These are phyloP conservation scores for Nephrotoma appendiculata DNA, from an alignment of 2,888 invertebrate species.

Conservation along the genomic window DNA sequence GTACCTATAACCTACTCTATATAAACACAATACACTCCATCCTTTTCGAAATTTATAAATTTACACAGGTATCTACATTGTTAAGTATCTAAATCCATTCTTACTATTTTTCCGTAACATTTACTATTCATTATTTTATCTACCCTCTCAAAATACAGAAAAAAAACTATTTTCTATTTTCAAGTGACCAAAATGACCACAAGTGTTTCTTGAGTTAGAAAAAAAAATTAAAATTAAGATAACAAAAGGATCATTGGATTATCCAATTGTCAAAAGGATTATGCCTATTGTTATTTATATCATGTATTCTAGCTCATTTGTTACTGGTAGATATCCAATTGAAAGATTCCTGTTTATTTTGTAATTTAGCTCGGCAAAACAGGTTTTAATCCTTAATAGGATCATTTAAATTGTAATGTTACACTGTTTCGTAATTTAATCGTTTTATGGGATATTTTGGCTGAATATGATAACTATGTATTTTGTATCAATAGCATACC, in stretches of 20 bases:
- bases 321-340: background rate
- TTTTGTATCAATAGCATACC: too few species aligned
- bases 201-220: background rate
- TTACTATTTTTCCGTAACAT: background rate
- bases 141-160: background rate
- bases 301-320: background rate
- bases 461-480: too few species aligned
- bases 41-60: background rate
- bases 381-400: background rate
- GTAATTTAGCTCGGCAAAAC: background rate
- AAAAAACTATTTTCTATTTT: background rate
- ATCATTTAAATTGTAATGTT: background rate
- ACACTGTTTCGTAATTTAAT: background rate
- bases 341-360: background rate
- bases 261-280: background rate
- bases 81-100: background rate
- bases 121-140: background rate
- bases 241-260: background rate
- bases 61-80: background rate
- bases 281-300: background rate
- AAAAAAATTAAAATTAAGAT: background rate
- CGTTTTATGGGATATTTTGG: too few species aligned
- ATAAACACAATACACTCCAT: background rate
- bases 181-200: background rate
- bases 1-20: background rate